A percentile compares a stretch with the other conserved stretches of the same genome.
Conservation (phyloP, 2,888 invertebrate genomes). For the Chalcis sispes region DNA sequence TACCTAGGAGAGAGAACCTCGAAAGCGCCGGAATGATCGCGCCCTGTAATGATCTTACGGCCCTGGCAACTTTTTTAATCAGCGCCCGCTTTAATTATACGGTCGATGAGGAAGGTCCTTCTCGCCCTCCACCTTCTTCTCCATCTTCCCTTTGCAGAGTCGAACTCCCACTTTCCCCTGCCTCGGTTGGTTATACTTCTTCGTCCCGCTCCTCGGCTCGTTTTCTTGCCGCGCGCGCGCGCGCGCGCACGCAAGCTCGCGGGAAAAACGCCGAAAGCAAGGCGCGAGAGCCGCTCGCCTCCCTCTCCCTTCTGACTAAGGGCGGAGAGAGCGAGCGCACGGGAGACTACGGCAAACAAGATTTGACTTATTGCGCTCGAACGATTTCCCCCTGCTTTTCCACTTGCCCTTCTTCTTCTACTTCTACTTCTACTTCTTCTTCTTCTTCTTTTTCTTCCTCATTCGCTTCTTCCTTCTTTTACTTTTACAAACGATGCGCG, state of each 20-base stretch:
- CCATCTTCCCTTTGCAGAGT: too few relatives aligned
- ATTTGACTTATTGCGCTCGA: conserved; percentile 74
- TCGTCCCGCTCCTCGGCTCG: too few relatives aligned
- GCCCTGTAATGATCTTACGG: conserved; percentile 73
- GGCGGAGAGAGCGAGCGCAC: conserved; percentile 64
- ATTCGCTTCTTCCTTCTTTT: too few relatives aligned
- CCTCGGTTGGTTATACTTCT: too few relatives aligned
- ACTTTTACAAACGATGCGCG: too few relatives aligned
- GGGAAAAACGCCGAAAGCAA: conserved; percentile 34
- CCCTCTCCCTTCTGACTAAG: conserved; percentile 65
- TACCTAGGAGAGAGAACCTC: not conserved
- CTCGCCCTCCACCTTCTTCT: too few relatives aligned
- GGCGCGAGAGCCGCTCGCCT: conserved; percentile 1
- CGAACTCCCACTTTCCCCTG: too few relatives aligned
- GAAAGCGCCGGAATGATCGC: too few relatives aligned
- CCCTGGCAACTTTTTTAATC: conserved; percentile 75
- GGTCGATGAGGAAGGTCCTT: conserved; percentile 71
- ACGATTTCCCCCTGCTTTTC: conserved; percentile 63
- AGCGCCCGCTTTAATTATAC: conserved; percentile 75
- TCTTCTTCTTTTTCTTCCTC: conserved; percentile 27
- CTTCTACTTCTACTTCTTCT: not conserved
- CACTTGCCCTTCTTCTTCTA: not conserved
- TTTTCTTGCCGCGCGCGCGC: conserved; percentile 51
- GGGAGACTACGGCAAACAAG: too few relatives aligned
- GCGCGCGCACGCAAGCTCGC: conserved; percentile 4